phyloP scores from a whole-genome alignment of 2,888 invertebrate species.

The Euphydryas editha region DNA sequence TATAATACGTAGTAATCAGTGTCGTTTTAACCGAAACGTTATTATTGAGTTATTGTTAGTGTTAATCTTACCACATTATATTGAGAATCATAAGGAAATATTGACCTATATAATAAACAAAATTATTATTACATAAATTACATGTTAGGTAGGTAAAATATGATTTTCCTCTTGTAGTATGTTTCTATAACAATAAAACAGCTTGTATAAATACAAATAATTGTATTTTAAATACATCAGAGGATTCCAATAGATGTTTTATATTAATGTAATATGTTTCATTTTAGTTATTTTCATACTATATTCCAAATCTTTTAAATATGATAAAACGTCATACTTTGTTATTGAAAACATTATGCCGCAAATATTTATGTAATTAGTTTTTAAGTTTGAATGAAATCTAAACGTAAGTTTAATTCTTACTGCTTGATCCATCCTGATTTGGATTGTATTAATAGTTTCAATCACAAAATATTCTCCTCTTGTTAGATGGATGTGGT shows the following conservation, averaged over 20 bases:
- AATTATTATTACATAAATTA: background rate
- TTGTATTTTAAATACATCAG: background rate
- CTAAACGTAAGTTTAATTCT: background rate
- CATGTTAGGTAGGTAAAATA: background rate
- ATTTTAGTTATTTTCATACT: background rate
- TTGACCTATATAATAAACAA: slow-evolving; percentile 3
- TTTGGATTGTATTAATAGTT: slow-evolving; percentile 27
- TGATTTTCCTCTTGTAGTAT: background rate
- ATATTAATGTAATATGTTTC: background rate
- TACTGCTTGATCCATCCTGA: background rate
- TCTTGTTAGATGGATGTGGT: slow-evolving; percentile 28
- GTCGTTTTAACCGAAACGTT: slow-evolving; percentile 1
- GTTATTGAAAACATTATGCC: too few relatives aligned
- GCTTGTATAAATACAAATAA: background rate
- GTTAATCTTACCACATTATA: background rate
- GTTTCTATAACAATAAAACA: background rate
- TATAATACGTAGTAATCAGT: background rate
- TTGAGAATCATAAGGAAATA: slow-evolving; percentile 9
- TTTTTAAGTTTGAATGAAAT: background rate
- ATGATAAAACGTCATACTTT: background rate
- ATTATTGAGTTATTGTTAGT: slow-evolving; percentile 3
- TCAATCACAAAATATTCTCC: slow-evolving; percentile 39
- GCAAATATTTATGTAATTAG: background rate
- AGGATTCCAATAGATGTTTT: background rate
- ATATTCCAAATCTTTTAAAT: background rate